Conservation (phyloP, 2,888 invertebrate genomes). For the Nephrotoma flavescens region DNA sequence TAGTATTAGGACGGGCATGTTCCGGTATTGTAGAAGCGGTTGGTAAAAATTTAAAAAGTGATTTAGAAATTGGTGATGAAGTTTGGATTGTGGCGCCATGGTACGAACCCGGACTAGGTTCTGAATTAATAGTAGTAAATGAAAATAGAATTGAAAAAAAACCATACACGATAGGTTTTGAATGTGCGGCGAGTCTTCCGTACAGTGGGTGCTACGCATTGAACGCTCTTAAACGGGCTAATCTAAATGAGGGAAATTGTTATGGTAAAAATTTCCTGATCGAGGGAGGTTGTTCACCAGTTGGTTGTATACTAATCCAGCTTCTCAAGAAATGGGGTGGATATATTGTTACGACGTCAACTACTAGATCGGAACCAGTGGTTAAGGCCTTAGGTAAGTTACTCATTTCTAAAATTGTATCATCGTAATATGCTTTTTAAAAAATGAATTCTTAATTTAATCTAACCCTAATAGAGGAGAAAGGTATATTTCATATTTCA, state of each 20-base stretch:
- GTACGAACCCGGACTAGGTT: constrained; percentile 41
- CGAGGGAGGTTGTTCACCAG: constrained; percentile 40
- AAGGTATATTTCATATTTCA: neutral
- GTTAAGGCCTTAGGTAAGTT: constrained; percentile 31
- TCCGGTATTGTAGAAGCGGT: constrained; percentile 44
- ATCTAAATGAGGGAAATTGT: constrained; percentile 31
- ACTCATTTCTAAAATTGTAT: neutral
- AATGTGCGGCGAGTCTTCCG: constrained; percentile 43
- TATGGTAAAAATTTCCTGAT: constrained; percentile 8
- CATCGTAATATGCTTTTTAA: neutral
- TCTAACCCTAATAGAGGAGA: neutral
- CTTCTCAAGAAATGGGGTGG: constrained; percentile 41
- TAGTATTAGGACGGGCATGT: constrained; percentile 46
- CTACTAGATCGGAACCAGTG: constrained; percentile 36
- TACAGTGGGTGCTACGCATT: constrained; percentile 43
- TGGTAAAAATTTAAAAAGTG: constrained; percentile 36
- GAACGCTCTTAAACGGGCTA: constrained; percentile 34
- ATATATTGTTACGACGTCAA: constrained; percentile 38
- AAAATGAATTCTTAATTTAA: neutral
- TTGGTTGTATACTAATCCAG: constrained; percentile 43
- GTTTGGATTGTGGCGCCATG: constrained; percentile 43
- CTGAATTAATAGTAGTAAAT: constrained; percentile 38
- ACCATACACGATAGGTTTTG: constrained; percentile 41
- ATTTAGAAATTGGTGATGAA: constrained; percentile 44
- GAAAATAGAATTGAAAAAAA: constrained; percentile 37